A percentile compares a stretch with the other conserved stretches of the same genome.
Conservation (phyloP, 1,140 invertebrate species). For the Elymnias hypermnestra region DNA sequence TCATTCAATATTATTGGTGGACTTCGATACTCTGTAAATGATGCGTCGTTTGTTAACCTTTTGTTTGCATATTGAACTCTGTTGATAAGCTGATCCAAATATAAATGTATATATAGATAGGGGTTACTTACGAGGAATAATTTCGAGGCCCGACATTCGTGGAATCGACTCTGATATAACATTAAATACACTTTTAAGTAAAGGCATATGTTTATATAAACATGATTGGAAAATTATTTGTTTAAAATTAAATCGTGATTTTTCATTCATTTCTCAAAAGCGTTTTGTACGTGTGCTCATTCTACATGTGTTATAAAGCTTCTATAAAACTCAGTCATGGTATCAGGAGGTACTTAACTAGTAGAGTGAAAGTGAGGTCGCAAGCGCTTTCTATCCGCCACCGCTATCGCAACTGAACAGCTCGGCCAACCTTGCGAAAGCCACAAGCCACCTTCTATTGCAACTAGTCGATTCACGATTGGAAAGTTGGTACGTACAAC, state of each 20-base stretch:
- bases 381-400: slow-evolving; percentile 60
- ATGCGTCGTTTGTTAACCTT: background rate
- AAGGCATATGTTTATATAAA: too few relatives aligned
- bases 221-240: too few relatives aligned
- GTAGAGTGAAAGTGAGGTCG: slow-evolving; percentile 67
- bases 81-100: background rate
- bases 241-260: too few relatives aligned
- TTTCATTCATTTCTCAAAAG: too few relatives aligned
- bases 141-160: too few relatives aligned
- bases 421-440: slow-evolving; percentile 45
- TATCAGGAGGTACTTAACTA: slow-evolving; percentile 6
- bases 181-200: too few relatives aligned
- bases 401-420: slow-evolving; percentile 14
- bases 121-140: too few relatives aligned
- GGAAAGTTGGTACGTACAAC: slow-evolving; percentile 10
- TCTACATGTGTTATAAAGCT: background rate
- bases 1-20: background rate
- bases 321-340: background rate
- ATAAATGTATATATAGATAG: too few relatives aligned
- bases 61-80: background rate
- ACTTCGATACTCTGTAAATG: background rate
- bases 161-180: too few relatives aligned
- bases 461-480: slow-evolving; percentile 13
- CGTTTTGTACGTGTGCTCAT: too few relatives aligned
- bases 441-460: slow-evolving; percentile 21